A percentile compares a stretch with the other conserved stretches of the same genome.
Conservation (phyloP, 2,113 vertebrate genomes). For the Zosterops hypoxanthus region DNA sequence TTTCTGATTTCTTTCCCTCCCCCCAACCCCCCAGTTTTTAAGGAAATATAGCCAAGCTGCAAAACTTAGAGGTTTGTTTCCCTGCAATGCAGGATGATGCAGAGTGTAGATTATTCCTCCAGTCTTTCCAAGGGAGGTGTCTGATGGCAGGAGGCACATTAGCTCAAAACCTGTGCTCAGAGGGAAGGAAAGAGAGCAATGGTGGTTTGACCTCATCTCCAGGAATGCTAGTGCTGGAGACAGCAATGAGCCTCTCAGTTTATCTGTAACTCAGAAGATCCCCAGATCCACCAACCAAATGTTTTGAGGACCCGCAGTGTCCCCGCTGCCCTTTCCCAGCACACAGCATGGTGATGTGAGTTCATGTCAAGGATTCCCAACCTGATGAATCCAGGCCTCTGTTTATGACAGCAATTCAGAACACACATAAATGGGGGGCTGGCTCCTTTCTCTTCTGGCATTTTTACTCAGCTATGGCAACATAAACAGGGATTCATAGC, state of each 20-base stretch:
- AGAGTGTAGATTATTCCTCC: neutral
- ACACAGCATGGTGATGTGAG: neutral
- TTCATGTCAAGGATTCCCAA: neutral
- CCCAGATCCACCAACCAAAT: neutral
- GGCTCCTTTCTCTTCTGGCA: neutral
- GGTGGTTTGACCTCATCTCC: neutral
- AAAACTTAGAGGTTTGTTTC: neutral
- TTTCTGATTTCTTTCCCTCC: neutral
- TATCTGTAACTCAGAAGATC: neutral
- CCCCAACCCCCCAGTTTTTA: rapidly evolving
- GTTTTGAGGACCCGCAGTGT: rapidly evolving
- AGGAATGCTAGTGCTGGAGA: neutral
- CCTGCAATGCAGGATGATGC: neutral
- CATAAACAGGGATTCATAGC: neutral
- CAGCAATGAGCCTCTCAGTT: neutral
- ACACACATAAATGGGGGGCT: neutral
- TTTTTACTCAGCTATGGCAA: neutral
- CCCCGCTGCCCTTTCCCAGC: neutral
- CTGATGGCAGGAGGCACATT: rapidly evolving
- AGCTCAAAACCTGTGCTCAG: neutral
- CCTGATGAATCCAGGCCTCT: neutral
- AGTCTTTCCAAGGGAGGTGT: neutral
- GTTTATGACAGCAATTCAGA: neutral
- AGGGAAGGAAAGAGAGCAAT: neutral
- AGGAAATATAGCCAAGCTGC: neutral